Percentiles rank a stretch among this genome's conserved stretches.
Conservation (phyloP, 2,888 invertebrate genomes). For the Hoplodrina blanda region DNA sequence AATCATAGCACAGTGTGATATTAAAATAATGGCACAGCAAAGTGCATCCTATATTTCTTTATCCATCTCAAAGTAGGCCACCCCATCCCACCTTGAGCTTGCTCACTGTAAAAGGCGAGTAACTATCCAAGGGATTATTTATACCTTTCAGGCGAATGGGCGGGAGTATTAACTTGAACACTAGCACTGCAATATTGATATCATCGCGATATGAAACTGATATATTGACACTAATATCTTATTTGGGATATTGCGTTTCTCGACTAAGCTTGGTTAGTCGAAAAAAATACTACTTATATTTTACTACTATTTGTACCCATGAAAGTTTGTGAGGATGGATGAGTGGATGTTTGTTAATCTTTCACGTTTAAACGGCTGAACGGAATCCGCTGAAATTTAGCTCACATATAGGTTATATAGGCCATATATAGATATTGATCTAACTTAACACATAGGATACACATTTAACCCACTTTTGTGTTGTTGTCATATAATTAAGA, state of each 20-base stretch:
- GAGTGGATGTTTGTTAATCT: no score
- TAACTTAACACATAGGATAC: no score
- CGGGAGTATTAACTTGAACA: slow-evolving; percentile 22
- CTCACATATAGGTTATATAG: no score
- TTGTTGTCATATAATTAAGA: no score
- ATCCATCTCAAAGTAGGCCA: slow-evolving; percentile 25
- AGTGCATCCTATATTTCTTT: slow-evolving; percentile 1
- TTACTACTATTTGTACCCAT: no score
- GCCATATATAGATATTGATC: no score
- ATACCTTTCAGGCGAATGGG: slow-evolving; percentile 25
- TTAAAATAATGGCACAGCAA: not conserved
- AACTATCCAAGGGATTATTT: slow-evolving; percentile 35
- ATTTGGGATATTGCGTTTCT: slow-evolving; percentile 9
- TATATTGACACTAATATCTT: slow-evolving; percentile 1
- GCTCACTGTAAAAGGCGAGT: slow-evolving; percentile 37
- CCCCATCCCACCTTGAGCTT: slow-evolving; percentile 1
- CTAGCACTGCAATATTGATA: slow-evolving; percentile 25
- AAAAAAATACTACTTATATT: no score
- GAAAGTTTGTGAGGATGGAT: no score
- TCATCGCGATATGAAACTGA: slow-evolving; percentile 28
- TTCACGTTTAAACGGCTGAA: no score
- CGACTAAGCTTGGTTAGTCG: not conserved
- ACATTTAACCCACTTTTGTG: no score
- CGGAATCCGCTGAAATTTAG: no score
- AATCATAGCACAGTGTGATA: not conserved